Evolutionary conservation across 2,797 vertebrate genomes (phyloP), one percentile per base, ranked within the genome.

Genomic region (Phalanger gymnotis): DNA sequence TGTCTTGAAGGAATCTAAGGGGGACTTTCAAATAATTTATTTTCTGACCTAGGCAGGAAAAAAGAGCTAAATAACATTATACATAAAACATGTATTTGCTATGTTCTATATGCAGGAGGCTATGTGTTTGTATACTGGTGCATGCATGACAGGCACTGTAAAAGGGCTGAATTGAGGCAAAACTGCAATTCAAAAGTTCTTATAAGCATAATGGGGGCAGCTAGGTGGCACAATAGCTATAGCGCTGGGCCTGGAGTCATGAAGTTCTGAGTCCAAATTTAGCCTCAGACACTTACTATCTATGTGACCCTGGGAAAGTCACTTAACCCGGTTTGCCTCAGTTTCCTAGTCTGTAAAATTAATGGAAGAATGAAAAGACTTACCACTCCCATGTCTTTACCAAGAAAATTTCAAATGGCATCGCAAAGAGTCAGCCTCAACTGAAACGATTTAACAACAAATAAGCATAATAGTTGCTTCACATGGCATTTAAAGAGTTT

Each of bases 11-110:
- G 9, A 3, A 47, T 81, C 73, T 53, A 90, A 40, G 31, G 31
- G 90, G 53, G 40, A 16, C 58, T 28, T 54, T 92, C 94, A 93
- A 81, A 81, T 92, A 58, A 58, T 93, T 92, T 27, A 47, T 81
- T 93, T 6, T 95, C 13, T 94, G 94, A 56, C 19, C 30, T 51
- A 87, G 27, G 94, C 57, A 94, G 7, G 92, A 92, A 87, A 95
- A n/a, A n/a, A n/a, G 22, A 47, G 5, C 66, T 40, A 47, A 81
- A 47, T 40, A 81, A 47, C 11, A 81, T 25, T 11, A 47, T 81
- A 27, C 27, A 47, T 47, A 47, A 47, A 4, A 25, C 56, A 12
- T 61, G 25, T 92, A 0, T 16, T 81, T 47, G 9, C 40, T 47
- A 81, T 47, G 16, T 81, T 47, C 73, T 81, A 12, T 53, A 22